phyloP scores from a whole-genome alignment of 2,888 invertebrate species.

The Epinotia demarniana region DNA sequence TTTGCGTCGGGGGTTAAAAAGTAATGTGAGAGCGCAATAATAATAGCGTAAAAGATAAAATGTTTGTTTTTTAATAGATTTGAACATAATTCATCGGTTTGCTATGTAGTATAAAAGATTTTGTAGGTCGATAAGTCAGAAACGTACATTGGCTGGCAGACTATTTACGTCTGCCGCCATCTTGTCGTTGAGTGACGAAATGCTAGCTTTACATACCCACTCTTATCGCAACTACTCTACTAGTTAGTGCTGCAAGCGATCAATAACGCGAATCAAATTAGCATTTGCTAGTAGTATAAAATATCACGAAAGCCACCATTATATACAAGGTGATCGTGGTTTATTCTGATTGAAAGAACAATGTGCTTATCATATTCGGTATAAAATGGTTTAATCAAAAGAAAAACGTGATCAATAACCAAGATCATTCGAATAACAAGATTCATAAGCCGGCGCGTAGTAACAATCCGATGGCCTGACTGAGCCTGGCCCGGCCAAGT shows the following conservation, averaged over 20 bases:
- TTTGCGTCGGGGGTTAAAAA: no score
- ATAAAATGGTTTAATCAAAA: slow-evolving; percentile 58
- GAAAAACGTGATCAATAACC: slow-evolving; percentile 65
- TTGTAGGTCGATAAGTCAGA: slow-evolving; percentile 71
- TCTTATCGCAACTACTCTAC: slow-evolving; percentile 11
- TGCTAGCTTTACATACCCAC: slow-evolving; percentile 48
- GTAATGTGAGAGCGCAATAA: background rate
- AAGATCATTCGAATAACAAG: slow-evolving; percentile 72
- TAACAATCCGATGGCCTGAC: slow-evolving; percentile 65
- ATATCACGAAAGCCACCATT: slow-evolving; percentile 13
- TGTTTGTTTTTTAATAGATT: background rate
- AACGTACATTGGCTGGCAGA: slow-evolving; percentile 64
- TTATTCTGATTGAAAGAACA: slow-evolving; percentile 16
- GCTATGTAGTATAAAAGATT: slow-evolving; percentile 48
- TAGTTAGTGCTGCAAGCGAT: slow-evolving; percentile 26
- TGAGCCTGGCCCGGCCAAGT: slow-evolving; percentile 71
- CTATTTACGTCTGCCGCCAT: slow-evolving; percentile 78
- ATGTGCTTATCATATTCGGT: slow-evolving; percentile 47
- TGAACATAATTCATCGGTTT: background rate
- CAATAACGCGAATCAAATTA: slow-evolving; percentile 29
- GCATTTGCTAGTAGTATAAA: slow-evolving; percentile 14
- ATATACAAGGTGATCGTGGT: slow-evolving; percentile 19
- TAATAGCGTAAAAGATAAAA: background rate
- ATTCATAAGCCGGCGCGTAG: slow-evolving; percentile 64
- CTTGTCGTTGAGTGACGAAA: slow-evolving; percentile 77